Base-by-base conservation (phyloP, 2,888 invertebrate species). In the Subacronicta megacephala region DNA sequence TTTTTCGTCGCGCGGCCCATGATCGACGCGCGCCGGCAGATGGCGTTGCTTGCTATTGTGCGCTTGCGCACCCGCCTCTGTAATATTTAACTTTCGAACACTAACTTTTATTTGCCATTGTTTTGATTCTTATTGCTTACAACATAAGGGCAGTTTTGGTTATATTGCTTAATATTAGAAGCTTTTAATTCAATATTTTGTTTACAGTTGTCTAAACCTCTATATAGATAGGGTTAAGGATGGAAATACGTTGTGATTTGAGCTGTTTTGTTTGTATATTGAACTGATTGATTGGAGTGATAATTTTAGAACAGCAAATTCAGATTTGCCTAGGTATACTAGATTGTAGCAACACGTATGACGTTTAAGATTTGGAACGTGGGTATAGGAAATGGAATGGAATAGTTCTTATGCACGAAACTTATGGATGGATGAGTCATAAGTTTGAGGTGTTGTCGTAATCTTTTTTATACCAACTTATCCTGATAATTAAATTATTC, bases 1-100 rank as follows among this genome's bases (percentile, higher is more conserved):
- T 91, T 92, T 91, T 84, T 83, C 75, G 75, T 70, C 80, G 76
- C 77, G 59, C 61, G 65, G 52, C 35, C 58, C 73, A 78, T 72
- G 75, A 80, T 76, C 81, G 70, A 73, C 80, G 74, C 80, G 66
- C 68, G 59, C 63, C 81, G 76, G 69, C 72, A 81, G 82, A 78
- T 81, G 81, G 81, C 81, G 78, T 66, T 80, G 77, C 43, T 64
- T 33, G 61, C 75, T 77, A 75, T 76, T 80, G 81, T 77, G 77
- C 69, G 71, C 65, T 62, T 17, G 67, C 75, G 59, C 65, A 66
- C 50, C 61, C 59, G 54, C 51, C 57, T 59, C 38, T 49, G 50
- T 54, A 60, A 74, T 74, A 77, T 74, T 77, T 77, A 69, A 74
- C 72, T 55, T 58, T 56, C 18, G 50, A 55, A 18, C 40, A 33